Conservation (phyloP, 2,113 vertebrate species). For the Phalacrocorax carbo region DNA sequence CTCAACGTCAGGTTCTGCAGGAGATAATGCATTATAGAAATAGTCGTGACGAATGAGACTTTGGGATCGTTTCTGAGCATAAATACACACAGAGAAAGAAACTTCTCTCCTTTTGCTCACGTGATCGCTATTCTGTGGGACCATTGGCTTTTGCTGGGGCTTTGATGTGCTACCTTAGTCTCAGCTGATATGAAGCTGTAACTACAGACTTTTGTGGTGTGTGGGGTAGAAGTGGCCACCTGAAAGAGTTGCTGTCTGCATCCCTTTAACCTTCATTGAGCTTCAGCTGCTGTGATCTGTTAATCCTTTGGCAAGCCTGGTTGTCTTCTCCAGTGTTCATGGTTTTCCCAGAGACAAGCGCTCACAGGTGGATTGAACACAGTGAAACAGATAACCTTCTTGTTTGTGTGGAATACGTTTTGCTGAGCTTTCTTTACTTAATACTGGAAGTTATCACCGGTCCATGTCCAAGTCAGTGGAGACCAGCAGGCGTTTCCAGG, state of each 20-base stretch:
- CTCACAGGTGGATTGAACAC: background rate
- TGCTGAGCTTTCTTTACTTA: background rate
- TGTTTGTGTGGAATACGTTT: background rate
- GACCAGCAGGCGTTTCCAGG: background rate
- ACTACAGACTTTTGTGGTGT: background rate
- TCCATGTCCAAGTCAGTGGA: background rate
- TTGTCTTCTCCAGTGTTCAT: background rate
- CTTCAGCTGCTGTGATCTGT: background rate
- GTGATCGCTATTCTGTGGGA: background rate
- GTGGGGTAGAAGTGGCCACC: background rate
- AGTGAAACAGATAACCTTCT: background rate
- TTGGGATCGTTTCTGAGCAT: background rate
- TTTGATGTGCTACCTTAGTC: background rate
- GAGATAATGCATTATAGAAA: background rate
- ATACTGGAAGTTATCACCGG: background rate
- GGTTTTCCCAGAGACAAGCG: fast-evolving
- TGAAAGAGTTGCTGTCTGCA: background rate
- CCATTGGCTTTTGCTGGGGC: background rate
- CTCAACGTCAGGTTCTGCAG: background rate
- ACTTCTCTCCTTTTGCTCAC: background rate
- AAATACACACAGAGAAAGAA: background rate
- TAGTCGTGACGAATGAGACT: background rate
- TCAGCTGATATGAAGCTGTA: background rate
- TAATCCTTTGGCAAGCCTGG: background rate
- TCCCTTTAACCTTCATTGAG: background rate